Evolutionary conservation across 1,140 invertebrate species (phyloP).

Genomic region (Centruroides vittatus): DNA sequence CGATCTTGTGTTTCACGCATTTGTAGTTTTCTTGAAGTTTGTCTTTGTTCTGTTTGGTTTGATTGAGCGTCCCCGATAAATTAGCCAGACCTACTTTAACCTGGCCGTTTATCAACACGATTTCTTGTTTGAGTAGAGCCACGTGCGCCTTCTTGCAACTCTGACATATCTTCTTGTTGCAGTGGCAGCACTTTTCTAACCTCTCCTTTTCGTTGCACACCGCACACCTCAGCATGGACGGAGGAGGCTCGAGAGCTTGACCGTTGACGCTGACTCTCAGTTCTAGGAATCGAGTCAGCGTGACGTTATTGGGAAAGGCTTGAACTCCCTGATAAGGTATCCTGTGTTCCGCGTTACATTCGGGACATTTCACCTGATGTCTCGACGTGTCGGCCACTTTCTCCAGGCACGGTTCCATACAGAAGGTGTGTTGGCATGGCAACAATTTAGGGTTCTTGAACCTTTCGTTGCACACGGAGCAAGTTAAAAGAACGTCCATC

Average conservation of each 20-base stretch:
- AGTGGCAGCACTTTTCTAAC: slow-evolving; percentile 75
- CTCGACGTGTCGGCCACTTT: slow-evolving; percentile 88
- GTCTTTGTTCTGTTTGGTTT: slow-evolving; percentile 71
- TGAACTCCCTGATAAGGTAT: slow-evolving; percentile 93
- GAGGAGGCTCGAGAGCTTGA: slow-evolving; percentile 23
- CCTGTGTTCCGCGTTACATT: slow-evolving; percentile 93
- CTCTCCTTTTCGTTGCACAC: slow-evolving; percentile 93
- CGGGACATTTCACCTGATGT: slow-evolving; percentile 94
- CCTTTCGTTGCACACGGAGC: slow-evolving; percentile 93
- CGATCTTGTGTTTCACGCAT: slow-evolving; percentile 76
- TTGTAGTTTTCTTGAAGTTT: slow-evolving; percentile 69
- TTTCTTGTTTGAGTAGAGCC: slow-evolving; percentile 87
- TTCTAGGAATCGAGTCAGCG: slow-evolving; percentile 85
- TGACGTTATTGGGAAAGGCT: slow-evolving; percentile 91
- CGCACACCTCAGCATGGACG: slow-evolving; percentile 31
- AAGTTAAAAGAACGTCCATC: slow-evolving; percentile 93
- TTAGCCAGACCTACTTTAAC: slow-evolving; percentile 66
- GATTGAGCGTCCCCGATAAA: slow-evolving; percentile 61
- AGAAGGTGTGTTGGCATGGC: slow-evolving; percentile 99
- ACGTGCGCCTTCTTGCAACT: slow-evolving; percentile 85
- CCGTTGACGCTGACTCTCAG: slow-evolving; percentile 87
- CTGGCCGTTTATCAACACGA: slow-evolving; percentile 59
- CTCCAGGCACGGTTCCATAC: slow-evolving; percentile 96
- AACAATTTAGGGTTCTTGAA: slow-evolving; percentile 92
- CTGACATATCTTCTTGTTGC: slow-evolving; percentile 80